Conservation (phyloP, 1,140 invertebrate species). For the Aleiodes sp. region DNA sequence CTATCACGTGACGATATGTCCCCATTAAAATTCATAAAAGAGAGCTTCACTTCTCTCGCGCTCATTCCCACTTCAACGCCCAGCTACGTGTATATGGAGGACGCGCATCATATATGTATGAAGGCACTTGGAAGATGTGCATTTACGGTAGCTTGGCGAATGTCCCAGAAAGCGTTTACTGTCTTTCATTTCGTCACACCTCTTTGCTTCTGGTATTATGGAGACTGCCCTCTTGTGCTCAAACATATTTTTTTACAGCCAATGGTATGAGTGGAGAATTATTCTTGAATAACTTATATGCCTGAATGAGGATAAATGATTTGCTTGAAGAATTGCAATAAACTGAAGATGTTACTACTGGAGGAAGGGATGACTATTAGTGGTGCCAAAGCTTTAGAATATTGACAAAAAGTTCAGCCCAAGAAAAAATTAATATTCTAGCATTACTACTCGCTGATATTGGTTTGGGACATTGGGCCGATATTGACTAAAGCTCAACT, state of each 20-base stretch:
- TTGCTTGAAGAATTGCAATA: too few species aligned
- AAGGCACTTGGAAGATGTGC: constrained; percentile 23
- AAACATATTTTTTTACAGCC: neutral
- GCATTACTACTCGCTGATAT: too few species aligned
- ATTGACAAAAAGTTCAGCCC: too few species aligned
- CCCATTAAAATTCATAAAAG: constrained; percentile 62
- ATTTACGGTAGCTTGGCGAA: neutral
- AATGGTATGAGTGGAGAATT: too few species aligned
- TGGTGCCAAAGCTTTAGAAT: too few species aligned
- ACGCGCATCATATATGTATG: constrained; percentile 54
- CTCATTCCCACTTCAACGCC: constrained; percentile 52
- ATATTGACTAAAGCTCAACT: too few species aligned
- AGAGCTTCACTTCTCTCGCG: constrained; percentile 38
- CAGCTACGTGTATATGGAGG: constrained; percentile 28
- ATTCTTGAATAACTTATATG: too few species aligned
- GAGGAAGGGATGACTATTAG: too few species aligned
- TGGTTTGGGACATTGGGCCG: too few species aligned
- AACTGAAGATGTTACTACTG: too few species aligned
- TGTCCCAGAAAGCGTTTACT: neutral
- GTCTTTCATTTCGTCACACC: neutral
- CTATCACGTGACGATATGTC: constrained; percentile 53
- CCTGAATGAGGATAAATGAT: too few species aligned
- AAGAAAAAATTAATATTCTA: too few species aligned
- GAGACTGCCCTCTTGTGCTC: neutral
- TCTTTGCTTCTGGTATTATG: neutral